Evolutionary conservation across 2,113 vertebrate genomes (phyloP), one percentile per base, ranked within the genome.

Genomic region (Megaceryle maxima): DNA sequence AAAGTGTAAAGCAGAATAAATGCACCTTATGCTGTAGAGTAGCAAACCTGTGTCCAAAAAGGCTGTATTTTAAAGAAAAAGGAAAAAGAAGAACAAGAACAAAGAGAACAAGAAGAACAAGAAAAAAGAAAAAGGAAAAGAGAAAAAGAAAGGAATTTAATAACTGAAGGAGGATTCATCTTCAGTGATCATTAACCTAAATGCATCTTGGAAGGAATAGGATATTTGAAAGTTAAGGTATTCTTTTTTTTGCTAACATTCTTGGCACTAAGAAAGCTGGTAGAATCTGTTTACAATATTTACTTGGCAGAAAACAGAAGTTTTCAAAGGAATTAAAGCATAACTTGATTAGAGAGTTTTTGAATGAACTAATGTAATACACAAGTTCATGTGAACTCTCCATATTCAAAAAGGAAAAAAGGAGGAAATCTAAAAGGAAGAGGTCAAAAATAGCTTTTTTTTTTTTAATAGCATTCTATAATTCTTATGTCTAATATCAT

Each of bases 281-380:
- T 39, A 51, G 11, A 24, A 78, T 64, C 37, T 59, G 13, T 53
- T 74, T 70, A 33, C 46, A 70, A 68, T 51, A 78, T 68, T 59
- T 48, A 43, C 10, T 46, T 95, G 51, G 43, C 62, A 95, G 44
- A 79, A 84, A 74, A 35, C 39, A 51, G 7, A 43, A 56, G 1
- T 29, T 7, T 51, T 94, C 62, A 68, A 95, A 87, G 46, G 68
- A 92, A 77, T 81, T 85, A 64, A 92, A 70, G 22, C 9, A 16
- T 29, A 2, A 63, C 25, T 93, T 75, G 15, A 75, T 84, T 14
- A 62, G 15, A 48, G 20, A 57, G 7, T 21, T 91, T 93, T 63
- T 82, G n/a, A 78, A 84, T 29, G 9, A 82, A 18, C 7, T 59
- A n/a, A 75, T 16, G 19, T 24, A 84, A 78, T 35, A 56, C 39